These are phyloP conservation scores for Pectinophora gossypiella DNA, from an alignment of 1,140 invertebrate genomes.

Conservation along the genomic window DNA sequence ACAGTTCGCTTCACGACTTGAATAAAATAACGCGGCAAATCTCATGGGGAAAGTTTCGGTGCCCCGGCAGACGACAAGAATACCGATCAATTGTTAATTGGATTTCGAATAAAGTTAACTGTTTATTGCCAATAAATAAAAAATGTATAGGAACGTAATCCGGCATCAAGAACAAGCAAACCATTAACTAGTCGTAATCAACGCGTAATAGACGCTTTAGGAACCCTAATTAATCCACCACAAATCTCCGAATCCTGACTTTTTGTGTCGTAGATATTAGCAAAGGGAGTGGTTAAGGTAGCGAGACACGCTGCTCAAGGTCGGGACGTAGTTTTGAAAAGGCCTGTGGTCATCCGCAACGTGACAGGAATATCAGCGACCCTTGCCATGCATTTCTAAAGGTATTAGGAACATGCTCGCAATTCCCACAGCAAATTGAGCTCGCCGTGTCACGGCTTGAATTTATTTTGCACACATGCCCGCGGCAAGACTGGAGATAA, in stretches of 20 bases:
- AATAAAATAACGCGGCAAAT: conserved; percentile 56
- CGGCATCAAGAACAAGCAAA: neutral
- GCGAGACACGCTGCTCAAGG: conserved; percentile 16
- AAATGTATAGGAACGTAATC: neutral
- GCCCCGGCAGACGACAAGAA: conserved; percentile 26
- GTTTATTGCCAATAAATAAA: neutral
- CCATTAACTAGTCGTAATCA: neutral
- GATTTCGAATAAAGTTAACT: neutral
- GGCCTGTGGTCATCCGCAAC: conserved; percentile 26
- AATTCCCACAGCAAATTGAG: conserved; percentile 63
- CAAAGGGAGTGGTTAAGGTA: conserved; percentile 9
- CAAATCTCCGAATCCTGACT: conserved; percentile 22
- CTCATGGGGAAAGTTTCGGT: conserved; percentile 47
- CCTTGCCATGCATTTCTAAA: conserved; percentile 20
- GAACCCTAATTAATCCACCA: conserved; percentile 17
- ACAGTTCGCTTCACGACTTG: conserved; percentile 48
- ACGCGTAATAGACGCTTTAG: too few species aligned
- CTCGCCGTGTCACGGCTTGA: conserved; percentile 44
- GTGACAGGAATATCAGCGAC: conserved; percentile 41
- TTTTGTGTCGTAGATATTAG: conserved; percentile 8
- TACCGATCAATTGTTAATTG: conserved; percentile 21
- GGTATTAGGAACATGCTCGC: conserved; percentile 40
- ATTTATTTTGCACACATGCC: conserved; percentile 54
- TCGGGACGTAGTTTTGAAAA: conserved; percentile 29
- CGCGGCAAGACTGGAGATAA: conserved; percentile 36